Evolutionary conservation across 2,113 vertebrate species (phyloP).

Genomic region (zebrafish (Danio rerio)): GRCz12tu NC_133184.1:3472001-3472500

Average conservation of each 20-base stretch:
- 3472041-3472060: no score
- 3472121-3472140: no score
- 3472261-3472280: slow-evolving; percentile 90
- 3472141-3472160: no score
- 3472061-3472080: no score
- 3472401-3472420: slow-evolving; percentile 93
- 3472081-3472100: no score
- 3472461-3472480: no score
- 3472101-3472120: no score
- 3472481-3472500: no score
- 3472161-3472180: no score
- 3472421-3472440: slow-evolving; percentile 74
- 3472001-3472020: no score
- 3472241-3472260: slow-evolving; percentile 94
- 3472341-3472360: slow-evolving; percentile 87
- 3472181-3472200: no score
- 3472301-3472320: slow-evolving; percentile 90
- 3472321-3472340: slow-evolving; percentile 82
- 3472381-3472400: slow-evolving; percentile 91
- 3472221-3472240: slow-evolving; percentile 87
- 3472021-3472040: no score
- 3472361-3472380: slow-evolving; percentile 95
- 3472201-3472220: slow-evolving; percentile 1
- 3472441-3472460: background rate
- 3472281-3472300: slow-evolving; percentile 93